These are phyloP conservation scores for Zoanthus sansibaricus DNA, from an alignment of 92 coral and sea anemone genomes.

Conservation along the genomic window DNA sequence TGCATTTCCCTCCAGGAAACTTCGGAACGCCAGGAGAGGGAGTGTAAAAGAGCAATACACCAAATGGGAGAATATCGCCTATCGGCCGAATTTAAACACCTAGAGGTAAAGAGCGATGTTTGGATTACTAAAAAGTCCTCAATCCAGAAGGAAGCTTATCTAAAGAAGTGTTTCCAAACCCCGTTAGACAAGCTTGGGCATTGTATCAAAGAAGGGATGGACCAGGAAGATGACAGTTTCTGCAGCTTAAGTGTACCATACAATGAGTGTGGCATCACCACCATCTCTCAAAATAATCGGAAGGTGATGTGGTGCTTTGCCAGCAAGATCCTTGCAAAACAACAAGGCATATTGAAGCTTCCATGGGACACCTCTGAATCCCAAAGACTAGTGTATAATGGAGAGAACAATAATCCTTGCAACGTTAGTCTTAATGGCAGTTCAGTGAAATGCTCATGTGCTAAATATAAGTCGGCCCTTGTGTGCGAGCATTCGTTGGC, in stretches of 20 bases:
- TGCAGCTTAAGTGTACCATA: slow-evolving; percentile 26
- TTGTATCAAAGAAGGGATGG: not conserved
- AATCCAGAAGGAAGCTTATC: slow-evolving; percentile 50
- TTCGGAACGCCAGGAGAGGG: slow-evolving; percentile 49
- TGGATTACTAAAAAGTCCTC: slow-evolving; percentile 47
- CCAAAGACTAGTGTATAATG: slow-evolving; percentile 54
- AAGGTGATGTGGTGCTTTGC: slow-evolving; percentile 55
- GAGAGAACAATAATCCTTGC: not conserved
- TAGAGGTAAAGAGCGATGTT: slow-evolving; percentile 36
- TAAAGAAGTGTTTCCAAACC: slow-evolving; percentile 50
- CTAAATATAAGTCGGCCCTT: slow-evolving; percentile 51
- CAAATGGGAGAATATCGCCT: slow-evolving; percentile 53
- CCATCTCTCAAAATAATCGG: slow-evolving; percentile 51
- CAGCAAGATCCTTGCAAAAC: slow-evolving; percentile 37
- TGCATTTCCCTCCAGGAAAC: slow-evolving; percentile 43
- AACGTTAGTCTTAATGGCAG: slow-evolving; percentile 4
- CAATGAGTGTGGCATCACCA: slow-evolving; percentile 51
- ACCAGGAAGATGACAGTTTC: not conserved
- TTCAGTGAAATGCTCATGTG: slow-evolving; percentile 48
- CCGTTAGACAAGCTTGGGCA: slow-evolving; percentile 40
- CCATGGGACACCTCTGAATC: slow-evolving; percentile 61
- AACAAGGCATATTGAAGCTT: slow-evolving; percentile 33
- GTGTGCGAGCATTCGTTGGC: slow-evolving; percentile 52
- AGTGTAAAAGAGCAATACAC: slow-evolving; percentile 52
- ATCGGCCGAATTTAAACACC: slow-evolving; percentile 56